These are phyloP conservation scores for Bothrops jararaca DNA, from an alignment of 2,113 vertebrate species.

Conservation along the genomic window DNA sequence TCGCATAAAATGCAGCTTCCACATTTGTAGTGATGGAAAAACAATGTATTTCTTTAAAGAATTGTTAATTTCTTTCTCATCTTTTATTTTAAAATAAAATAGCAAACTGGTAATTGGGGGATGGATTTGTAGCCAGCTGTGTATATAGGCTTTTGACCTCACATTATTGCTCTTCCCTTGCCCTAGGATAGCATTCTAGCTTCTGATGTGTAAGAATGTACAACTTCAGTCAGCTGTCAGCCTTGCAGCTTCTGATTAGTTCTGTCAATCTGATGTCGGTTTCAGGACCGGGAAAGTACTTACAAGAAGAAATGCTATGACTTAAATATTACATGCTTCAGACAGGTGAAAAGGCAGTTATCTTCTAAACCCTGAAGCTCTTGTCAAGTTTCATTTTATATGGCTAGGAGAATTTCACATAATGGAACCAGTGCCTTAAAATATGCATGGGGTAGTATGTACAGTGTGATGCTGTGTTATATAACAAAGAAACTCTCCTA, in stretches of 20 bases:
- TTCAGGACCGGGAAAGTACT: not conserved
- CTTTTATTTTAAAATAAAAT: slow-evolving; percentile 9
- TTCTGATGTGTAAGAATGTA: slow-evolving; percentile 7
- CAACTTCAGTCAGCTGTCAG: slow-evolving; percentile 15
- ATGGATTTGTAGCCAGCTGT: not conserved
- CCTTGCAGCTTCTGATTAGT: slow-evolving; percentile 27
- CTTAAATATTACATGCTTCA: not conserved
- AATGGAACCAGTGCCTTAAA: not conserved
- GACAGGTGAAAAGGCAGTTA: slow-evolving; percentile 20
- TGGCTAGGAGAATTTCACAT: not conserved
- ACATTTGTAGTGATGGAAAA: not conserved
- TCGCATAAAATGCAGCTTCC: not conserved
- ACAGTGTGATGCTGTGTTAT: not conserved
- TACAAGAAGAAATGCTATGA: slow-evolving; percentile 33
- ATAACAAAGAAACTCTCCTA: not conserved
- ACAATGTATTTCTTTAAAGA: not conserved
- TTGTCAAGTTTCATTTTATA: slow-evolving; percentile 20
- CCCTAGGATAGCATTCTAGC: slow-evolving; percentile 2
- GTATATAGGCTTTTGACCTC: not conserved
- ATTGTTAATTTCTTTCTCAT: not conserved
- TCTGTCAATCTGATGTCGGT: slow-evolving; percentile 6
- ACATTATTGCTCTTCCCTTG: not conserved
- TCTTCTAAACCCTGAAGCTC: slow-evolving; percentile 23
- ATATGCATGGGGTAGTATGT: not conserved
- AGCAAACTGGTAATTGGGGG: not conserved